Evolutionary conservation across 35 echinoderm and acorn worm genomes (phyloP), one percentile per base, ranked within the genome.

Genomic region (Amphiura filiformis): DNA sequence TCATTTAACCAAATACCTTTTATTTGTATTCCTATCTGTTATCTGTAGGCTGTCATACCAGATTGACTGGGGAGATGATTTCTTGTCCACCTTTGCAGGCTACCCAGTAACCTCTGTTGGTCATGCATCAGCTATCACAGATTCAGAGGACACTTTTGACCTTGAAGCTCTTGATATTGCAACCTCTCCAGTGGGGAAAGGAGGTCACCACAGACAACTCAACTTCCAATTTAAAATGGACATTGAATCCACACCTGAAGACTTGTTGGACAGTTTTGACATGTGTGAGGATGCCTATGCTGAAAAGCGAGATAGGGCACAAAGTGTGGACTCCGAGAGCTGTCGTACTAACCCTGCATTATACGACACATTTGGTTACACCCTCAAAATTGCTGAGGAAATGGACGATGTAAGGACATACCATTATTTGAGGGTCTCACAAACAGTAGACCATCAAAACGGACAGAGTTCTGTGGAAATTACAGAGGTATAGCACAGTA

Each of bases 311-410:
- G 23, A 30, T 39, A 78, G 35, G 57, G 61, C 22, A 34, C 18
- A 7, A 44, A 34, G 39, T 35, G 61, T 0, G 0, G 78, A 31
- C 37, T 56, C 22, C 30, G 38, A 33, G 76, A 86, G 23, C 32
- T 23, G 28, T 38, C 57, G 33, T 34, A 83, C 65, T 32, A 39
- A 61, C 44, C 11, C 23, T 32, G 38, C 64, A 1, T 31, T 57
- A 52, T 86, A 92, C 36, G 93, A 94, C n/a, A 90, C 38, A 30
- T 94, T 83, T 79, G 88, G 87, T 84, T 90, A 94, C 31, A 90
- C 88, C 1, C 38, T 94, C 0, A 86, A 83, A 44, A 70, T 94
- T 22, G 79, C 39, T 0, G 12, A 87, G 0, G 88, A 90, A 32
- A 90, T 87, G 78, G 93, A 94, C 28, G 88, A 90, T 39, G 47